Conservation (phyloP, 2,888 invertebrate species). For the Vannuccia rotundouncinata region DNA sequence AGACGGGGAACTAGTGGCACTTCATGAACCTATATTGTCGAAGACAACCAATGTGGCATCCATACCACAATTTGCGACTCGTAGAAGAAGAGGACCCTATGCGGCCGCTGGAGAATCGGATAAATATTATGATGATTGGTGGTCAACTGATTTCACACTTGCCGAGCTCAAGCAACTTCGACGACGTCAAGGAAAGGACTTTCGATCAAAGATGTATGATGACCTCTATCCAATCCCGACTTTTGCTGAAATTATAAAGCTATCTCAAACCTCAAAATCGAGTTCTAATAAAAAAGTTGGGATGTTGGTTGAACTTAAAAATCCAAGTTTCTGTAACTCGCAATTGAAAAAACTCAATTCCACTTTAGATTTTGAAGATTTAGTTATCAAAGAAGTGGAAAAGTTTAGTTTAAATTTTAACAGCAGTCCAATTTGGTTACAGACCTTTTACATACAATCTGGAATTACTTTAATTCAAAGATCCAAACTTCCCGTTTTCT, state of each 20-base stretch:
- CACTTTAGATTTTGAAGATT: neutral
- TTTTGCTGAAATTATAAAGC: neutral
- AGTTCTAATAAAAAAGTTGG: neutral
- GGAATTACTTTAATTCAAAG: neutral
- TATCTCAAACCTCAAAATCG: neutral
- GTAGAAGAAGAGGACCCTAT: neutral
- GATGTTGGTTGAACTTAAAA: neutral
- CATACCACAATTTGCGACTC: neutral
- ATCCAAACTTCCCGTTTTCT: neutral
- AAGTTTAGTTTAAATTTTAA: neutral
- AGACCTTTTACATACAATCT: neutral
- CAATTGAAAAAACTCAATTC: neutral
- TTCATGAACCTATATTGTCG: conserved; percentile 42
- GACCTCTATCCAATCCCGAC: neutral
- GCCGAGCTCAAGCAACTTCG: neutral
- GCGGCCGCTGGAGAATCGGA: neutral
- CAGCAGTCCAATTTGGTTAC: neutral
- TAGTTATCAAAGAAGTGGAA: neutral
- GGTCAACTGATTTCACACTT: neutral
- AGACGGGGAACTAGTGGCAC: conserved; percentile 41
- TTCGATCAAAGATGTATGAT: neutral
- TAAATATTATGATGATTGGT: neutral
- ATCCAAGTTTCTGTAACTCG: neutral
- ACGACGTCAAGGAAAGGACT: neutral
- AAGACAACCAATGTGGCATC: conserved; percentile 41